Percentiles rank a stretch among this genome's conserved stretches.
Conservation (phyloP, 2,113 vertebrate genomes). For the Sylvietta virens region DNA sequence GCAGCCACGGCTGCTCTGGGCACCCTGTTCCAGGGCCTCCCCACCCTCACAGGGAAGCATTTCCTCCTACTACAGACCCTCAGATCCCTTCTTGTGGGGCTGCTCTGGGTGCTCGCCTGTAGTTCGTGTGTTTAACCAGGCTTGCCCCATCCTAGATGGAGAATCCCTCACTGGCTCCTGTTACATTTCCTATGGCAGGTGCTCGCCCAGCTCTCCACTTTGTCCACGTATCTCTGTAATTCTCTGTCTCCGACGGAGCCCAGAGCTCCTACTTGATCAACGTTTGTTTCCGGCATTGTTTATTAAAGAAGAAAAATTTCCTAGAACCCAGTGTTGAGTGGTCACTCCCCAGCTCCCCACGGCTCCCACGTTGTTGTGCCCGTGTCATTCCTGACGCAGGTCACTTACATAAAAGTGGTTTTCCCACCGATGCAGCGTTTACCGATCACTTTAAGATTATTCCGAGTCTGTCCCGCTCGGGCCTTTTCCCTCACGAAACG, state of each 20-base stretch:
- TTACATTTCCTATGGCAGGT: rapidly evolving
- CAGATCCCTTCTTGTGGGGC: rapidly evolving
- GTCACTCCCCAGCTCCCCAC: rapidly evolving
- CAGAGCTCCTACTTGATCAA: rapidly evolving
- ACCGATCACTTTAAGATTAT: rapidly evolving
- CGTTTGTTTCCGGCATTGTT: rapidly evolving
- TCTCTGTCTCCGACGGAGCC: rapidly evolving
- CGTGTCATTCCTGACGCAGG: rapidly evolving
- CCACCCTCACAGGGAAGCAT: background rate
- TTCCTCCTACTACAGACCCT: rapidly evolving
- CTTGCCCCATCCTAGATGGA: rapidly evolving
- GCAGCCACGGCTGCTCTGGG: no score
- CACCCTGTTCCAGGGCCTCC: no score
- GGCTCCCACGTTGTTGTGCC: rapidly evolving
- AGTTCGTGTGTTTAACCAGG: rapidly evolving
- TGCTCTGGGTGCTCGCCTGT: background rate
- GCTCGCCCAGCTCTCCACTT: background rate
- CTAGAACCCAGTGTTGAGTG: rapidly evolving
- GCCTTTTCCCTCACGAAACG: rapidly evolving
- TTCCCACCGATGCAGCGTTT: rapidly evolving
- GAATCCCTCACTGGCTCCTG: rapidly evolving
- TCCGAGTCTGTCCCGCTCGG: rapidly evolving
- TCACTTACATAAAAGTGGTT: rapidly evolving
- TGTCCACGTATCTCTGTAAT: rapidly evolving
- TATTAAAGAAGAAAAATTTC: rapidly evolving